These are phyloP conservation scores for Ctenomys sociabilis DNA, from an alignment of 2,113 vertebrate species.

Conservation along the genomic window DNA sequence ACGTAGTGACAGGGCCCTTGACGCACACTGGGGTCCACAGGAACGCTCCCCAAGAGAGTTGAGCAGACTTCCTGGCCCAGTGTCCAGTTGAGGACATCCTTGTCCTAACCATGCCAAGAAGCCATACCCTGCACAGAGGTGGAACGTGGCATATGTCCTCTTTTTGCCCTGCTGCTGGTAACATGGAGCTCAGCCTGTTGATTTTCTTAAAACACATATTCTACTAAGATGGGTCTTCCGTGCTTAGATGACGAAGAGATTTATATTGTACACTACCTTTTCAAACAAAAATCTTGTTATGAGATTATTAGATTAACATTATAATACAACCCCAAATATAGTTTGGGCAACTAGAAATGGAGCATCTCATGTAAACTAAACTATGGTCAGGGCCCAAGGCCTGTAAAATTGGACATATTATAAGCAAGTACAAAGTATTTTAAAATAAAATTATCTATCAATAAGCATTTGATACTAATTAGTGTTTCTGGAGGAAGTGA, in stretches of 20 bases:
- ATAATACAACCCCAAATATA: not conserved
- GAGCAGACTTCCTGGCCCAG: not conserved
- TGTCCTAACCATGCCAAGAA: not conserved
- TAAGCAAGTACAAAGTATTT: constrained; percentile 41
- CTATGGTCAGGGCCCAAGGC: not conserved
- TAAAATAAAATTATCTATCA: not conserved
- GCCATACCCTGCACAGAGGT: too few relatives aligned
- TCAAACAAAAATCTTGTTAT: not conserved
- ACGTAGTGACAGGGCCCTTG: not conserved
- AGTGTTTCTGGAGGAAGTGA: constrained; percentile 43
- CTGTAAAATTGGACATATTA: not conserved
- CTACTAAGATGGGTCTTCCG: not conserved
- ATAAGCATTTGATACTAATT: constrained; percentile 46
- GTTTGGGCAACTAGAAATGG: not conserved
- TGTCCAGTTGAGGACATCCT: not conserved
- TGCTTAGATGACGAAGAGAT: not conserved
- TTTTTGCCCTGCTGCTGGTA: not conserved
- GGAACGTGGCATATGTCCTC: not conserved
- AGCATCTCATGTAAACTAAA: not conserved
- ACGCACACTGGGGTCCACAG: not conserved
- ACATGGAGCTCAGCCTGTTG: not conserved
- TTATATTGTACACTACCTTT: not conserved
- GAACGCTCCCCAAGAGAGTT: not conserved
- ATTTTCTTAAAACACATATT: not conserved
- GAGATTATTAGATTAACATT: not conserved